Conservation (phyloP, 2,113 vertebrate genomes). For the Amphiprion percula region DNA sequence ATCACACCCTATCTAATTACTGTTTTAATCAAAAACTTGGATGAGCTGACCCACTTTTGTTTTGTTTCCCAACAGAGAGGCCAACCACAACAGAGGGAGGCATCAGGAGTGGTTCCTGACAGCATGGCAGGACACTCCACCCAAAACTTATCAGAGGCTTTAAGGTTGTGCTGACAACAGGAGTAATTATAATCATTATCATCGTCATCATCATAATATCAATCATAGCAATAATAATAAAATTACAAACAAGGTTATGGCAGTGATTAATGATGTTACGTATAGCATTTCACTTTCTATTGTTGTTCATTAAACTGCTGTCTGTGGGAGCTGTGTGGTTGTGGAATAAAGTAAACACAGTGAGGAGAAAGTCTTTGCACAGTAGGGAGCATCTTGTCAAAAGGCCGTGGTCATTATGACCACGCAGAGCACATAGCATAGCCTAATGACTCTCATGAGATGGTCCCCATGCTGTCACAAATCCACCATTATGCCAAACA, state of each 20-base stretch:
- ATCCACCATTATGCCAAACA: conserved; percentile 22
- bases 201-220: neutral
- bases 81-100: conserved; percentile 29
- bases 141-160: neutral
- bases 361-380: conserved; percentile 17
- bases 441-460: conserved; percentile 17
- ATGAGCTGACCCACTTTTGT: conserved; percentile 33
- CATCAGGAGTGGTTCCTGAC: conserved; percentile 7
- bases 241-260: too few species aligned
- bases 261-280: too few species aligned
- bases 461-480: conserved; percentile 10
- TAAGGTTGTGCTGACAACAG: neutral
- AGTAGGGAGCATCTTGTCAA: conserved; percentile 37
- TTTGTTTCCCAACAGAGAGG: neutral
- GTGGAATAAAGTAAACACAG: conserved; percentile 19
- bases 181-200: neutral
- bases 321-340: neutral
- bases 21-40: neutral
- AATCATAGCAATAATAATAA: neutral
- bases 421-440: conserved; percentile 4
- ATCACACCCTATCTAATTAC: neutral
- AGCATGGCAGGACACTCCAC: conserved; percentile 23
- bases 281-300: conserved; percentile 13
- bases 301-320: neutral
- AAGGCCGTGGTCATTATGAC: conserved; percentile 43